phyloP scores from a whole-genome alignment of 2,113 vertebrate genomes.

The Podarcis raffonei region DNA sequence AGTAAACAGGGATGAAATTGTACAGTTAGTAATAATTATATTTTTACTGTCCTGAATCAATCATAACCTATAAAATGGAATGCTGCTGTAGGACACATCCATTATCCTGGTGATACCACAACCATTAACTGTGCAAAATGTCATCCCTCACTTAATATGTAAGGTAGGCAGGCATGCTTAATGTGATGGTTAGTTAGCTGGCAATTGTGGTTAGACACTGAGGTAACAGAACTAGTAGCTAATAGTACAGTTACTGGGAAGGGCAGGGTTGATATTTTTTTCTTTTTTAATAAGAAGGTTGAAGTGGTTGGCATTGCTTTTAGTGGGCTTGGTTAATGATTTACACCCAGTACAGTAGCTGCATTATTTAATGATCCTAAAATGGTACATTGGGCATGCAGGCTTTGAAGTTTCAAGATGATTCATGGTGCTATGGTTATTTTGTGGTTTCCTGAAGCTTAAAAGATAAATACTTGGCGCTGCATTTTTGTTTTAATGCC shows the following conservation, averaged over 20 bases:
- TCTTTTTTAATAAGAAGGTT: constrained; percentile 12
- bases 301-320: constrained; percentile 53
- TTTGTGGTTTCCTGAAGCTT: constrained; percentile 67
- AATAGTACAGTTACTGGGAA: neutral
- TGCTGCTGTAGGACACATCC: neutral
- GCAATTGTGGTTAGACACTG: neutral
- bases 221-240: fast-evolving
- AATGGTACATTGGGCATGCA: constrained; percentile 63
- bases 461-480: constrained; percentile 67
- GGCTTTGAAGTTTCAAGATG: constrained; percentile 70
- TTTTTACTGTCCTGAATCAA: neutral
- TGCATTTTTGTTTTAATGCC: constrained; percentile 47
- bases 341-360: constrained; percentile 65
- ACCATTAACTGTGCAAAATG: neutral
- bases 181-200: neutral
- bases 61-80: neutral
- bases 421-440: constrained; percentile 62
- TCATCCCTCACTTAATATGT: neutral
- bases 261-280: constrained; percentile 42
- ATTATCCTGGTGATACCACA: neutral
- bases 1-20: neutral
- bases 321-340: constrained; percentile 64
- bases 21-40: neutral
- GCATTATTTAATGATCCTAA: constrained; percentile 66
- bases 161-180: neutral